Conservation (phyloP, 2,113 vertebrate species). For the Salvelinus alpinus region DNA sequence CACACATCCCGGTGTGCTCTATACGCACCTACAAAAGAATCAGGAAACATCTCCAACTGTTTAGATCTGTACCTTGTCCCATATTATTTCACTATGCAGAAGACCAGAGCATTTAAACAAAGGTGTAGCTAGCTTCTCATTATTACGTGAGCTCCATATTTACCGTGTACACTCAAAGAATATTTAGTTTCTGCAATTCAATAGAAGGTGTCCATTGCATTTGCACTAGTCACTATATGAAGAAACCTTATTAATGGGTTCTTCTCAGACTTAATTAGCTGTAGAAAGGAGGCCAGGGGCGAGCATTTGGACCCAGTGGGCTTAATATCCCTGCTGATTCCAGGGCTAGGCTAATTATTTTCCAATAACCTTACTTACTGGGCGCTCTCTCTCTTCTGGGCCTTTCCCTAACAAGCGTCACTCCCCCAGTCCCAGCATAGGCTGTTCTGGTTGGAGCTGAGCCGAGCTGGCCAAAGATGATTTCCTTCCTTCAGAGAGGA, state of each 20-base stretch:
- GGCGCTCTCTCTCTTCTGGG: conserved; percentile 66
- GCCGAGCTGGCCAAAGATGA: conserved; percentile 61
- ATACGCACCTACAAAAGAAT: too few species aligned
- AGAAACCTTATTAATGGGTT: conserved; percentile 72
- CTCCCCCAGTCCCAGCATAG: conserved; percentile 51
- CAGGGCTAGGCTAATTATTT: conserved; percentile 74
- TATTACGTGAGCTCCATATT: too few species aligned
- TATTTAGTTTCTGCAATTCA: neutral
- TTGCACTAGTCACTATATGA: conserved; percentile 26
- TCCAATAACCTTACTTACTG: conserved; percentile 76
- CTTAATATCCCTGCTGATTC: conserved; percentile 72
- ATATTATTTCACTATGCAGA: too few species aligned
- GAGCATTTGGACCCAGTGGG: conserved; percentile 64
- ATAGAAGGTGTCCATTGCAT: neutral
- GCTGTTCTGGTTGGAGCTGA: conserved; percentile 66
- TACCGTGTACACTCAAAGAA: neutral
- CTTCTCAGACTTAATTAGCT: conserved; percentile 75
- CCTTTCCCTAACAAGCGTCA: conserved; percentile 70
- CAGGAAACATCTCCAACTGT: too few species aligned
- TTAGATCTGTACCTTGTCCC: too few species aligned
- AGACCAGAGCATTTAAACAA: too few species aligned
- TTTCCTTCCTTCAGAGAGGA: conserved; percentile 66
- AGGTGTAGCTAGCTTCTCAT: too few species aligned
- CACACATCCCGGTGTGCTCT: too few species aligned
- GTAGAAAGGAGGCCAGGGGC: conserved; percentile 73